A percentile compares a stretch with the other conserved stretches of the same genome.
Conservation (phyloP, 2,113 vertebrate genomes). For the Cygnus atratus region DNA sequence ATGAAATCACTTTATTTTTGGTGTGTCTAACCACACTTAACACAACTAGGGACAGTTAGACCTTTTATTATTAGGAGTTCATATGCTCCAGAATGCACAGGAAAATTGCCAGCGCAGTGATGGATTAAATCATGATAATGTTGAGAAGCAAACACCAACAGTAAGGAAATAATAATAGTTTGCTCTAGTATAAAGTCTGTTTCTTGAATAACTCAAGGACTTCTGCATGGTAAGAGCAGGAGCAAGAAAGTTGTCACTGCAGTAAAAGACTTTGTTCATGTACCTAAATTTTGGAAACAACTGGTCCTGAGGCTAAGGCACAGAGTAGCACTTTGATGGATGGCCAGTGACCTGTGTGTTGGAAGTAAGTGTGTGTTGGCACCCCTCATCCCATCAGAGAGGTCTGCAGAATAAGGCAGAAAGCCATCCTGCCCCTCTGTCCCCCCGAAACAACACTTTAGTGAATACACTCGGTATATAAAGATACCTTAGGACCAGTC, state of each 20-base stretch:
- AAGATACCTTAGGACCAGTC: background rate
- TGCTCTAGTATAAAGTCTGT: background rate
- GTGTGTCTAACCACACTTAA: conserved; percentile 58
- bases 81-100: conserved; percentile 53
- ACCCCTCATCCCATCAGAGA: background rate
- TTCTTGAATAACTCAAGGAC: background rate
- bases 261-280: background rate
- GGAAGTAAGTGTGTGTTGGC: background rate
- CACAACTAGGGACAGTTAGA: conserved; percentile 54
- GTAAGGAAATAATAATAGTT: conserved; percentile 39
- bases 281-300: background rate
- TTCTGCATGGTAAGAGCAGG: background rate
- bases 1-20: conserved; percentile 55
- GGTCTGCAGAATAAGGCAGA: background rate
- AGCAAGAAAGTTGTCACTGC: background rate
- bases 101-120: conserved; percentile 7
- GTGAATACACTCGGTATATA: background rate
- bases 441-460: background rate
- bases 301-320: background rate
- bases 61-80: conserved; percentile 66
- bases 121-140: conserved; percentile 59
- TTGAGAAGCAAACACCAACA: conserved; percentile 40
- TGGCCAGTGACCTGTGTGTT: background rate
- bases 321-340: background rate
- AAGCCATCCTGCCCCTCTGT: background rate